These are phyloP conservation scores for Aptenodytes patagonicus DNA, from an alignment of 2,113 vertebrate genomes.

Conservation along the genomic window DNA sequence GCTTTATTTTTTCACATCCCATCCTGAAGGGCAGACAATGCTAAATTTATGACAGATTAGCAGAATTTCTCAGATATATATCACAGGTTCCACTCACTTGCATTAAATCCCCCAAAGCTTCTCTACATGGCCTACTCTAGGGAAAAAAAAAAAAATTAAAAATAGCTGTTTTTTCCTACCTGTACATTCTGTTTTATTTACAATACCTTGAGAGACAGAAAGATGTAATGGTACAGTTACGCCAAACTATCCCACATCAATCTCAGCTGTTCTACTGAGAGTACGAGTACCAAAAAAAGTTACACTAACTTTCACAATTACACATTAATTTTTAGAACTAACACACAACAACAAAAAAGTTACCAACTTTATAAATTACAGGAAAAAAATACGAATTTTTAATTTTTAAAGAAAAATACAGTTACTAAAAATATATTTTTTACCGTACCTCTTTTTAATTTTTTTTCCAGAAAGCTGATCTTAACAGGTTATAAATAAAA, in stretches of 20 bases:
- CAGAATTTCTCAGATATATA: not conserved
- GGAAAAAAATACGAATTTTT: not conserved
- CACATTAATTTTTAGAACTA: not conserved
- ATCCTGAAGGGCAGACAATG: not conserved
- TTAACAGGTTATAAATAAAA: constrained; percentile 28
- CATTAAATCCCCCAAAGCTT: not conserved
- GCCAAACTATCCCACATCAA: not conserved
- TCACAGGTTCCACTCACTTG: not conserved
- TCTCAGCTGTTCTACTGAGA: not conserved
- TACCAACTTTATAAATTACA: not conserved
- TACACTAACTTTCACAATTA: constrained; percentile 15
- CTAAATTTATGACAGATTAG: not conserved
- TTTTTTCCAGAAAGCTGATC: constrained; percentile 17
- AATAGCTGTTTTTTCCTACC: not conserved
- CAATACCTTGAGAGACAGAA: not conserved
- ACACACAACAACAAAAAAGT: not conserved
- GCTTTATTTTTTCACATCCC: not conserved
- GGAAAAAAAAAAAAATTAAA: not conserved
- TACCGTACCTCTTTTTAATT: constrained; percentile 16
- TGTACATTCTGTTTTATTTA: constrained; percentile 23
- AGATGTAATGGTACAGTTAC: not conserved
- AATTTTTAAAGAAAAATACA: not conserved
- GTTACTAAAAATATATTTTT: not conserved
- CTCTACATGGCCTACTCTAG: not conserved
- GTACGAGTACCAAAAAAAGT: not conserved